These are phyloP conservation scores for Tympanuchus pallidicinctus DNA, from an alignment of 2,113 vertebrate genomes.

Conservation along the genomic window DNA sequence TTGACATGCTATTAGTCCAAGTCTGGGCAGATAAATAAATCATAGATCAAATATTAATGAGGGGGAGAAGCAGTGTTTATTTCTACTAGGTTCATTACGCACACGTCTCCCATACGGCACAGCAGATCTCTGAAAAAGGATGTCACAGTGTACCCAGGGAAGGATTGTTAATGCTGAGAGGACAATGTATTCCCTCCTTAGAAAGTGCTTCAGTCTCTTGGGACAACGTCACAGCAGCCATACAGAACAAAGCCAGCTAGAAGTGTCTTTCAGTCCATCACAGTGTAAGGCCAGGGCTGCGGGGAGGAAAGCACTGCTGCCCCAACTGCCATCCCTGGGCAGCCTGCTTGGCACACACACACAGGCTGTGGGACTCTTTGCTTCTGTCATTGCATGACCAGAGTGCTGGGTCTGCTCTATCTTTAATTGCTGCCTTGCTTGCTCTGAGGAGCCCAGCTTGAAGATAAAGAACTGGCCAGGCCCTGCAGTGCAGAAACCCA, in stretches of 20 bases:
- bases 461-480: neutral
- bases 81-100: conserved; percentile 50
- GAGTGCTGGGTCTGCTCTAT: neutral
- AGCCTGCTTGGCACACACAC: too few relatives aligned
- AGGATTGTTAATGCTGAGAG: neutral
- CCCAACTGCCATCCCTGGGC: neutral
- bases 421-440: neutral
- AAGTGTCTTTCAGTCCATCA: neutral
- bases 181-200: conserved; percentile 30
- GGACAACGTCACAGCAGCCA: neutral
- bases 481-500: neutral
- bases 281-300: neutral
- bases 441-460: neutral
- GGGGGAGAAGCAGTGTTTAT: conserved; percentile 58
- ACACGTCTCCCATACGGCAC: neutral
- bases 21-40: conserved; percentile 62
- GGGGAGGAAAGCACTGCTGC: neutral
- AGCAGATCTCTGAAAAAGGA: neutral
- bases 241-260: neutral
- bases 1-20: conserved; percentile 60
- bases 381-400: neutral
- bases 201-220: neutral
- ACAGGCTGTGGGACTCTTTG: neutral
- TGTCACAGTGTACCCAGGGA: conserved; percentile 18
- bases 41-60: conserved; percentile 53